Evolutionary conservation across 2,113 vertebrate genomes (phyloP), one percentile per base, ranked within the genome.

Genomic region (Stomatorhinus ivindoensis): DNA sequence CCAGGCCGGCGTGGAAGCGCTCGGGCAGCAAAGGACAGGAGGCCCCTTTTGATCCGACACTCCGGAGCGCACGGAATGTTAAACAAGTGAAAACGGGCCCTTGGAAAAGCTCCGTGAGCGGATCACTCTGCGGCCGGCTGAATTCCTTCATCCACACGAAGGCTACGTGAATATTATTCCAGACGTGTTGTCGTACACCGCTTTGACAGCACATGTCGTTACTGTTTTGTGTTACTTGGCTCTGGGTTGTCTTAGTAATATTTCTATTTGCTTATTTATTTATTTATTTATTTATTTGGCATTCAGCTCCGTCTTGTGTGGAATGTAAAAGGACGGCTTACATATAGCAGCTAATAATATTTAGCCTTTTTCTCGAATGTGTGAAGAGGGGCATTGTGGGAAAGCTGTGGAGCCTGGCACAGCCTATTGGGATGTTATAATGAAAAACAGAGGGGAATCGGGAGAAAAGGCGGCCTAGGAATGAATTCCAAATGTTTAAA

Each of bases 151-250:
- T 55, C 21, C 88, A 31, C 48, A 13, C 82, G 80, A 88, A 17
- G 8, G 90, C 91, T 61, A 88, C 80, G 65, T 91, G 87, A 92
- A 92, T 92, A 91, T 91, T 19, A 86, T 90, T 90, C 91, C 89
- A 89, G 91, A 91, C 89, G 90, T 90, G 92, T 92, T 93, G 93
- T 93, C 89, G 92, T 85, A 4, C 46, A 2, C 87, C 44, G 31
- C 91, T 94, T 92, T 91, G 92, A 94, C 93, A 91, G 88, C 1
- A 1, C 17, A 31, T 21, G 21, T 91, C 90, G 84, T 88, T 42
- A 90, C 87, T 61, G 53, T 87, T 61, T 90, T 90, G 44, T 84
- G 90, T 89, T 69, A 9, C 39, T 44, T 88, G 24, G 21, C 31
- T 83, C 44, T 55, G 65, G 87, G 84, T 86, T 19, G 7, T 85